A percentile compares a stretch with the other conserved stretches of the same genome.
Evolutionary conservation across 2,113 vertebrate species (phyloP).

Genomic region (Anguilla japonica): DNA sequence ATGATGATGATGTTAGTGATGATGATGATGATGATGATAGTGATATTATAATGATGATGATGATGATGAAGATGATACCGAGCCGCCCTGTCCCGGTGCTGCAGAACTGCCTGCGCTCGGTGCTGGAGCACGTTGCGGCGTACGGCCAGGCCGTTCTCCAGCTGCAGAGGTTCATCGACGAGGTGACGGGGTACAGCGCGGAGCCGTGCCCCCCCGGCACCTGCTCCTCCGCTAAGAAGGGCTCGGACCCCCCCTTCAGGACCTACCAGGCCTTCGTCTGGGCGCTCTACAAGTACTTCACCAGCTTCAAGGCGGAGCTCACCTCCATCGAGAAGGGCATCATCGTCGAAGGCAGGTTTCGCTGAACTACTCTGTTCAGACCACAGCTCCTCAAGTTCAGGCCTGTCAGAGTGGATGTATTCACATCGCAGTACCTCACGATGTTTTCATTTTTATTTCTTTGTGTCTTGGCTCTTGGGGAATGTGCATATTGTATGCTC

Average conservation of each 20-base stretch:
- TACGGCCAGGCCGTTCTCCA: conserved; percentile 91
- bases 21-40: no score
- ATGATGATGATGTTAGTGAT: no score
- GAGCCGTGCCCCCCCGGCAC: conserved; percentile 70
- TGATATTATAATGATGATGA: no score
- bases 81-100: neutral
- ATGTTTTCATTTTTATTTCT: no score
- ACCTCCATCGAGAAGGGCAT: conserved; percentile 85
- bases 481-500: no score
- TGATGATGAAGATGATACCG: neutral
- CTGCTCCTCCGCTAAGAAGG: conserved; percentile 73
- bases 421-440: no score
- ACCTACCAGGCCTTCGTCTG: conserved; percentile 98
- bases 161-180: conserved; percentile 95
- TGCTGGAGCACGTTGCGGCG: conserved; percentile 87
- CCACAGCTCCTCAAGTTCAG: no score
- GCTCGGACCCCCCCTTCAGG: conserved; percentile 85
- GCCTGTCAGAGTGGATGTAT: no score
- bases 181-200: conserved; percentile 85
- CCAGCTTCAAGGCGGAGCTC: conserved; percentile 90
- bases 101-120: conserved; percentile 86
- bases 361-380: neutral
- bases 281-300: conserved; percentile 94
- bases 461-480: no score
- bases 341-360: conserved; percentile 76